Percentiles rank a stretch among this genome's conserved stretches.
These are phyloP conservation scores for Chloroceryle amazona DNA, from an alignment of 2,797 vertebrate species.

Conservation along the genomic window DNA sequence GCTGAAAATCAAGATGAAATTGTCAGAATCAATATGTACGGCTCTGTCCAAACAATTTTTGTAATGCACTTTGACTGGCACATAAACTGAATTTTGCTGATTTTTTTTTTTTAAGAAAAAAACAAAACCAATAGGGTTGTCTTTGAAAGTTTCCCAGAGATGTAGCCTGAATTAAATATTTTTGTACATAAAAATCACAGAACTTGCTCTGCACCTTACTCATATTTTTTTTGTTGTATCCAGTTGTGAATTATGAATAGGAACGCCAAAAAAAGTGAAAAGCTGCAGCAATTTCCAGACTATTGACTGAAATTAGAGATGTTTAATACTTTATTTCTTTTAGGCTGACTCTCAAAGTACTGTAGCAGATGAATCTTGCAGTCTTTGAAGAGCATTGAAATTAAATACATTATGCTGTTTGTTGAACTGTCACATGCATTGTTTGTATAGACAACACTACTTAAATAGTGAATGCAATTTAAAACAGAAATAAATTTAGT, in stretches of 20 bases:
- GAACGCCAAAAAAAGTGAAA: constrained; percentile 31
- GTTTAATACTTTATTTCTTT: constrained; percentile 7
- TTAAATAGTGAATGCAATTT: background rate
- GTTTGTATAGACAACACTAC: background rate
- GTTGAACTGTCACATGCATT: background rate
- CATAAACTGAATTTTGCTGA: background rate
- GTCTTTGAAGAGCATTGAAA: background rate
- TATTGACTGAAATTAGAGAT: constrained; percentile 11
- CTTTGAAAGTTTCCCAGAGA: background rate
- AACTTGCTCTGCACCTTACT: background rate
- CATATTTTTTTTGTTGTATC: background rate
- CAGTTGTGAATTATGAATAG: constrained; percentile 22
- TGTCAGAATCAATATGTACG: background rate
- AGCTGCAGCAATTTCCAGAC: background rate
- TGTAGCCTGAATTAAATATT: background rate
- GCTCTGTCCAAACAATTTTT: background rate
- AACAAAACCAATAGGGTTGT: background rate
- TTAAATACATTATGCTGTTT: background rate
- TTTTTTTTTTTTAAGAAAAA: rapidly evolving
- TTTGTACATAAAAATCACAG: background rate
- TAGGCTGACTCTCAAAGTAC: background rate
- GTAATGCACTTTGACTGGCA: background rate
- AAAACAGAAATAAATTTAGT: background rate
- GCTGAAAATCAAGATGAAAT: constrained; percentile 5
- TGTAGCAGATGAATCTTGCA: background rate